phyloP scores from a whole-genome alignment of 2,113 vertebrate genomes.

The Platysteira castanea region DNA sequence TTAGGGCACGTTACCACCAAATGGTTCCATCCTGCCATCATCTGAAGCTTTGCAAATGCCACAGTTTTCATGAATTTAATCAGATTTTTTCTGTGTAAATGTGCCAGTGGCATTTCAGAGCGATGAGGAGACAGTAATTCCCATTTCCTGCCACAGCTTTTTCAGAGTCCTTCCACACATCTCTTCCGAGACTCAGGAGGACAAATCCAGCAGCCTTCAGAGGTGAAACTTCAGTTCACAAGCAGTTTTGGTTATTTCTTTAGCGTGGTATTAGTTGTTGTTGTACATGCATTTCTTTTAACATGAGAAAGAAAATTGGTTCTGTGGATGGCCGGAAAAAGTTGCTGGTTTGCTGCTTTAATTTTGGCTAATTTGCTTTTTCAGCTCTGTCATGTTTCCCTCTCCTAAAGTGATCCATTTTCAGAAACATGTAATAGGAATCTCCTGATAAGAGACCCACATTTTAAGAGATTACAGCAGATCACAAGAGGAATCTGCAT shows the following conservation, averaged over 20 bases:
- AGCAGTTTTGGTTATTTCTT: background rate
- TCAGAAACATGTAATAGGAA: background rate
- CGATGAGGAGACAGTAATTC: background rate
- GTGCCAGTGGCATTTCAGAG: background rate
- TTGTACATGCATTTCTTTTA: background rate
- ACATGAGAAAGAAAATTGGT: background rate
- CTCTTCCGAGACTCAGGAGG: background rate
- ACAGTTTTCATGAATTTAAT: background rate
- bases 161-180: background rate
- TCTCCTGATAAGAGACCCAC: background rate
- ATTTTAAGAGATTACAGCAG: background rate
- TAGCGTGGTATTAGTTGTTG: background rate
- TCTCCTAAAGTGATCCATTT: background rate
- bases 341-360: background rate
- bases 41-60: background rate
- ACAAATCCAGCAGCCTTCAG: background rate
- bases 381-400: background rate
- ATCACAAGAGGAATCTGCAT: background rate
- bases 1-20: background rate
- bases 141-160: background rate
- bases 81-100: background rate
- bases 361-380: background rate
- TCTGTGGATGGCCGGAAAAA: background rate
- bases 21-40: background rate
- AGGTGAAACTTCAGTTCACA: background rate